A percentile compares a stretch with the other conserved stretches of the same genome.
Conservation (phyloP, 2,113 vertebrate genomes). For the Bubo blakistoni region DNA sequence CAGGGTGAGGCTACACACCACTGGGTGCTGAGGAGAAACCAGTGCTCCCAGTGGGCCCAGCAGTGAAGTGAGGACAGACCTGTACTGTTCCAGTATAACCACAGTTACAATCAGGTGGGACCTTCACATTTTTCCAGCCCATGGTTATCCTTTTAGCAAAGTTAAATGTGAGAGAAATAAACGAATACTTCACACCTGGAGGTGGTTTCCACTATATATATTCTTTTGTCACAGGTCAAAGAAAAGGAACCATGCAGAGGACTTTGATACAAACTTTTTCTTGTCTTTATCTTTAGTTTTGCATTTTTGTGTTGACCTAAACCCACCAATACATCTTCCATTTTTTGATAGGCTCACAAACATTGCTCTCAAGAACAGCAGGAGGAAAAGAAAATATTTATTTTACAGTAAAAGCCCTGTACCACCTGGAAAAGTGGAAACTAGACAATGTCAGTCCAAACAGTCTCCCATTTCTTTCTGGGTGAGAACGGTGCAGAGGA, state of each 20-base stretch:
- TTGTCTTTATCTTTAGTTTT: not conserved
- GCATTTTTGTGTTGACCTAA: not conserved
- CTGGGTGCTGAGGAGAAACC: not conserved
- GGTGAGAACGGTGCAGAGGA: not conserved
- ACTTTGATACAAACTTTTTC: not conserved
- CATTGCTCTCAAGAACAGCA: not conserved
- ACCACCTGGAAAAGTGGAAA: not conserved
- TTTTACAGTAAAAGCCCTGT: not conserved
- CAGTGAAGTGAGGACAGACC: not conserved
- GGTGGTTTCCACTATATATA: not conserved
- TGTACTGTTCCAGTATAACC: fast-evolving
- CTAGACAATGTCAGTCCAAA: not conserved
- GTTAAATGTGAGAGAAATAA: not conserved
- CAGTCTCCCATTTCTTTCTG: not conserved
- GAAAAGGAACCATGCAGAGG: not conserved
- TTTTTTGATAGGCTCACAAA: not conserved
- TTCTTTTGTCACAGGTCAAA: not conserved
- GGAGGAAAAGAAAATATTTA: fast-evolving
- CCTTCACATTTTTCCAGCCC: not conserved
- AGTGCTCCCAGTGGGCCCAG: not conserved
- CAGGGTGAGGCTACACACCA: not conserved
- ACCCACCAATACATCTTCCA: not conserved
- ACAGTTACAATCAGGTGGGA: not conserved
- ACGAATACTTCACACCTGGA: not conserved
- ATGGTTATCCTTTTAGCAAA: not conserved